Base-by-base conservation (phyloP, 2,888 invertebrate species). In the Biston stratarius region DNA sequence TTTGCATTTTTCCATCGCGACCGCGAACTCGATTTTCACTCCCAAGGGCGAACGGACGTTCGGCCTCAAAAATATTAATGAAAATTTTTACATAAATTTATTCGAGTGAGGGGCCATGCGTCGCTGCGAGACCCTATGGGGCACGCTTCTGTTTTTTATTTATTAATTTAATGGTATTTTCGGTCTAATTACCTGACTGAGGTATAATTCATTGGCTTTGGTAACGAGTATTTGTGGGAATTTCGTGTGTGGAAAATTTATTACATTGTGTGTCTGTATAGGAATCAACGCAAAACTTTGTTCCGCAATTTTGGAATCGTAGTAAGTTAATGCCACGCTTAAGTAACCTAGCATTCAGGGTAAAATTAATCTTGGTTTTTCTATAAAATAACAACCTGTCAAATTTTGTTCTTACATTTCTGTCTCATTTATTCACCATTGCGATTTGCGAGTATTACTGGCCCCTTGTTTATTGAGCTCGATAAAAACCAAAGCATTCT, bases 61-160 rank as follows among this genome's bases (percentile, higher is more conserved):
- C 90, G 90, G 91, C 90, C 91, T 92, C 92, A 89, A 92, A 93
- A 94, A 94, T 94, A 94, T 93, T 93, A 94, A 94, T 94, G 94
- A 94, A 94, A 94, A 90, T 92, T 94, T 94, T 93, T 94, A 93
- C 94, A 94, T 94, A 94, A 94, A 94, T 94, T 94, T 94, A 94
- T 94, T 91, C 91, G 90, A 88, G 86, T 88, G 91, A 91, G 92
- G 92, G 87, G 87, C 88, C 85, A 86, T 82, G 86, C 88, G 86
- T 87, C 87, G 86, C 84, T 83, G 78, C 83, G 84, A 82, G 82
- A 85, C 83, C 78, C 88, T 85, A 89, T 88, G 74, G 89, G 90
- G 87, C 82, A 82, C 86, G 88, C 85, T 87, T 77, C 88, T 91
- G 91, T 92, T 92, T 94, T 93, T 94, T 93, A 92, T 94, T 94